Base-by-base conservation (phyloP, 2,113 vertebrate genomes). In the Pelvicachromis taeniatus region DNA sequence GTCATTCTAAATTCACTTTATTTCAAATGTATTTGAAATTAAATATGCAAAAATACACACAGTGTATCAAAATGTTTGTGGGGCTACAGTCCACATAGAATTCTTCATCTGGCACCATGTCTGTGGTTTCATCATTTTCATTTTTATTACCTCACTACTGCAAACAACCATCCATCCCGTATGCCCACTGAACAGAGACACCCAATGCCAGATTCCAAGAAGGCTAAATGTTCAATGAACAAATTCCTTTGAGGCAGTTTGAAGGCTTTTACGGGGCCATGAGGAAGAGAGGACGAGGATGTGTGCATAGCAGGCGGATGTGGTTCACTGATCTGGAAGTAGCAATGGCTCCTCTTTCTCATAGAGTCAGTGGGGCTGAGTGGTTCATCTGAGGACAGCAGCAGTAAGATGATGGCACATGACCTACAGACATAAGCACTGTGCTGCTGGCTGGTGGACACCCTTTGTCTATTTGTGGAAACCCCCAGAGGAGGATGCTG, bases 381-480 rank as follows among this genome's bases (percentile, higher is more conserved):
- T 26, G 83, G 95, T 90, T 94, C 86, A 94, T 63, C 12, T 83
- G 77, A 92, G 91, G 92, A 87, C 90, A 92, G 42, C 42, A 38
- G 54, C 19, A 50, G 78, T 40, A 75, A 45, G 53, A 59, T 0
- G 45, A 73, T 23, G 78, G 61, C 59, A 45, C 29, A 63, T 45
- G 68, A 80, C 17, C 83, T 53, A 14, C 21, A 88, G 79, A 53
- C 31, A 61, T 33, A 14, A 48, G 31, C 54, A 40, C 35, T 2
- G 6, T n/a, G 8, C 11, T 33, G 9, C 38, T 10, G 5, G 73
- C 52, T 61, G 23, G 33, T 38, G 68, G 58, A 73, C 5, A 79
- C 42, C 42, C 33, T 33, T 35, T 23, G 42, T 54, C 23, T 77
- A 26, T 40, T 70, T 4, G 3, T 61, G 8, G 50, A 83, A 50